A percentile compares a stretch with the other conserved stretches of the same genome.
These are phyloP conservation scores for Epistrophe eligans DNA, from an alignment of 2,888 invertebrate species.

Conservation along the genomic window DNA sequence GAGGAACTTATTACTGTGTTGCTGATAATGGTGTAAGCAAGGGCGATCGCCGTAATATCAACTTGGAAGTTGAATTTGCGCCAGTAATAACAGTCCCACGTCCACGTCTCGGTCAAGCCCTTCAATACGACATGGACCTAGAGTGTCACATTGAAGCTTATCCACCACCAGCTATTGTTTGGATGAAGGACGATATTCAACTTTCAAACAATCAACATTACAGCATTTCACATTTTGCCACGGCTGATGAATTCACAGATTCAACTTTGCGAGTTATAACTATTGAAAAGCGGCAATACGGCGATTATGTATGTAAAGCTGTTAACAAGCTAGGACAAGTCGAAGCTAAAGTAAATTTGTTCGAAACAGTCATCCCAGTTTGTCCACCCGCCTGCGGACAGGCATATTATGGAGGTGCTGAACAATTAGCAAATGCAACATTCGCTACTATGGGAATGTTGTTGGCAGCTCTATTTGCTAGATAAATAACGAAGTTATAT, in stretches of 20 bases:
- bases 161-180: conserved; percentile 95
- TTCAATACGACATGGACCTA: conserved; percentile 96
- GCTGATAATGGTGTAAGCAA: conserved; percentile 95
- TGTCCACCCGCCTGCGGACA: conserved; percentile 94
- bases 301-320: conserved; percentile 93
- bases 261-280: conserved; percentile 95
- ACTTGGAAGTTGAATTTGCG: conserved; percentile 94
- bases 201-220: conserved; percentile 96
- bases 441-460: conserved; percentile 85
- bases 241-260: conserved; percentile 96
- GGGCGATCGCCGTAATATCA: conserved; percentile 93
- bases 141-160: conserved; percentile 98
- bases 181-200: conserved; percentile 93
- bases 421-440: conserved; percentile 81
- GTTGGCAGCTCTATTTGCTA: conserved; percentile 83
- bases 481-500: conserved; percentile 79
- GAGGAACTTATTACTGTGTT: conserved; percentile 97
- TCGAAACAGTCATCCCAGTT: conserved; percentile 95
- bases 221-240: conserved; percentile 95
- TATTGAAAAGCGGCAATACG: conserved; percentile 95
- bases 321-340: conserved; percentile 93
- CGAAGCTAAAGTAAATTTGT: conserved; percentile 92
- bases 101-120: conserved; percentile 92
- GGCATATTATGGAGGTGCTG: conserved; percentile 82
- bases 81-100: conserved; percentile 94